Evolutionary conservation across 2,888 invertebrate genomes (phyloP).

Genomic region (Andricus curvator): DNA sequence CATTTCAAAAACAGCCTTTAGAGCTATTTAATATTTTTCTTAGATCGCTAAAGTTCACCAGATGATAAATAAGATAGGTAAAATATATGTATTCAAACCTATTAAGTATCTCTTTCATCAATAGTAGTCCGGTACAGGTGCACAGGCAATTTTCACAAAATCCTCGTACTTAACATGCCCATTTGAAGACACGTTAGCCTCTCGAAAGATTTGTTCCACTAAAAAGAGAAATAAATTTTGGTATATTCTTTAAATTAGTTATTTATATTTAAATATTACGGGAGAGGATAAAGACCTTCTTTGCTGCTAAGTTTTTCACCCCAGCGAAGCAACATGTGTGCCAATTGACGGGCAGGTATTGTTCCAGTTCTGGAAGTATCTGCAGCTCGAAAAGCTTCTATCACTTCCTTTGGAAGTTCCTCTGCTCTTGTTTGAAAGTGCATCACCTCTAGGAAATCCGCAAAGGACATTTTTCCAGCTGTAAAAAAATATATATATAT

Average conservation of each 20-base stretch:
- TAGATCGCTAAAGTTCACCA: neutral
- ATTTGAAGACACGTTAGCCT: constrained; percentile 90
- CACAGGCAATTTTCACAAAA: constrained; percentile 94
- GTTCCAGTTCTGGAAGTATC: constrained; percentile 87
- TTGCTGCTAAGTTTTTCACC: constrained; percentile 89
- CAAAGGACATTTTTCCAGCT: constrained; percentile 95
- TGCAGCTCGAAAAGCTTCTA: constrained; percentile 93
- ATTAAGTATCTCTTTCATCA: constrained; percentile 73
- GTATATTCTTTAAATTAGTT: constrained; percentile 37
- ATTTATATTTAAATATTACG: constrained; percentile 35
- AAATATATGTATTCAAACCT: neutral
- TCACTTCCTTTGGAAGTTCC: constrained; percentile 90
- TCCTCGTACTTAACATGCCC: constrained; percentile 93
- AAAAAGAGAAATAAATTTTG: constrained; percentile 49
- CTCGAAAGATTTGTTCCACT: constrained; percentile 94
- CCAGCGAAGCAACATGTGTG: constrained; percentile 93
- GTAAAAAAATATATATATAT: constrained; percentile 60
- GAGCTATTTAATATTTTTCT: constrained; percentile 2
- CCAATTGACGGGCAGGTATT: constrained; percentile 90
- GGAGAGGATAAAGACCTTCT: constrained; percentile 79
- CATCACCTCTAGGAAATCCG: constrained; percentile 97
- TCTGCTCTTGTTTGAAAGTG: constrained; percentile 93
- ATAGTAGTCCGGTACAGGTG: constrained; percentile 95
- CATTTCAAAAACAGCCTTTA: neutral
- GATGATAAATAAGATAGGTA: neutral